Evolutionary conservation across 2,888 invertebrate genomes (phyloP).

Genomic region (Clanis bilineata): DNA sequence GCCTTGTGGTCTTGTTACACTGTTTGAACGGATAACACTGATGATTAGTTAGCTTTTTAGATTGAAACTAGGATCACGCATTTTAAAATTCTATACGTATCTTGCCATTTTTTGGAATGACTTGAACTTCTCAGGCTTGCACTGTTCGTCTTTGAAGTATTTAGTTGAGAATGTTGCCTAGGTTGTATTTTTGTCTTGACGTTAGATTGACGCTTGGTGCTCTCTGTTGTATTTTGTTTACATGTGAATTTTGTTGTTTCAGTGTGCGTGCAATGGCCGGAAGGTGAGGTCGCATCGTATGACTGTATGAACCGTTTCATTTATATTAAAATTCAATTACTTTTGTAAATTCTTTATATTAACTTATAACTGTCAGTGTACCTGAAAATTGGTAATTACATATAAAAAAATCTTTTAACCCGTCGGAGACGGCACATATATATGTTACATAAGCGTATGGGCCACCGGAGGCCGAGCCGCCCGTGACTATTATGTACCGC

Average conservation of each 20-base stretch:
- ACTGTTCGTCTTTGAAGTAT: conserved; percentile 62
- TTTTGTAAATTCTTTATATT: no score
- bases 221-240: conserved; percentile 18
- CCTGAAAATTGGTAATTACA: background rate
- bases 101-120: conserved; percentile 66
- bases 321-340: conserved; percentile 32
- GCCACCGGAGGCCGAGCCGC: no score
- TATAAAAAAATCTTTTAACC: background rate
- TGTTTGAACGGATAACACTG: conserved; percentile 52
- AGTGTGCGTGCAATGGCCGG: conserved; percentile 96
- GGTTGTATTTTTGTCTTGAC: conserved; percentile 65
- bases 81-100: conserved; percentile 42
- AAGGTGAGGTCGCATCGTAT: conserved; percentile 83
- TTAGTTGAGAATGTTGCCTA: conserved; percentile 74
- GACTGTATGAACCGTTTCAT: conserved; percentile 14
- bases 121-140: conserved; percentile 64
- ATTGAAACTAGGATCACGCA: conserved; percentile 36
- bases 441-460: no score
- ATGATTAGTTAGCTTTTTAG: conserved; percentile 67
- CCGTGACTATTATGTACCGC: no score
- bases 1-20: conserved; percentile 49
- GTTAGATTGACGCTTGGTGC: conserved; percentile 31
- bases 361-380: no score
- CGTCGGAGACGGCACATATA: no score
- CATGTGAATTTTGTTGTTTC: conserved; percentile 80